Base-by-base conservation (phyloP, 2,888 invertebrate species). In the Hesperia comma region DNA sequence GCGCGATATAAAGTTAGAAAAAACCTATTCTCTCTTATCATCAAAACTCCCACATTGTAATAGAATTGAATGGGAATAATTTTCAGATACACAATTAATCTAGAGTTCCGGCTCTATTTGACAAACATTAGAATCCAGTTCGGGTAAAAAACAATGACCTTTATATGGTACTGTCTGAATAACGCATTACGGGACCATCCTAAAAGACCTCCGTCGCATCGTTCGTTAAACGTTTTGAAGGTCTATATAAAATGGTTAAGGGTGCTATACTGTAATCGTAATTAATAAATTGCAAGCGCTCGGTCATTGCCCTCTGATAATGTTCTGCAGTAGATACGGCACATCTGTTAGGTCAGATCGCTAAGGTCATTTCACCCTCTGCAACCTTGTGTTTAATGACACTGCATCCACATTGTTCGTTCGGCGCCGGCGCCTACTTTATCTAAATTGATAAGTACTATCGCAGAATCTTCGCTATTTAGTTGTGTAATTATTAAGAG, bases 251-350 rank as follows among this genome's bases (percentile, higher is more conserved):
- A 80, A 76, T 85, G 88, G 88, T 58, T 76, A 77, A 77, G 77
- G 77, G 77, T 80, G 77, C 74, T 79, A 77, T 77, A 79, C 80
- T 79, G 83, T 85, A 84, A 84, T 84, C 81, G 86, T 86, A 90
- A 91, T 92, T 92, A 90, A 90, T 91, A 90, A 89, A 90, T 90
- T 87, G 90, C 86, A 81, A 86, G 83, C 81, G 80, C 74, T 77
- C 85, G 91, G 91, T 91, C 90, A 76, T 88, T 88, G 91, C 80
- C 84, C 90, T 77, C 76, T 83, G 89, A 90, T 90, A 89, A 86
- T 86, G 83, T 85, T 89, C 85, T 82, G 88, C 88, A 86, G 85
- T 81, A 85, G 89, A 89, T 90, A 90, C 77, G 79, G 77, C 81
- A 82, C 90, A 90, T 90, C 88, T 89, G 91, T 85, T 85, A 78